phyloP scores from a whole-genome alignment of 2,888 invertebrate species.

The Agapostemon virescens region DNA sequence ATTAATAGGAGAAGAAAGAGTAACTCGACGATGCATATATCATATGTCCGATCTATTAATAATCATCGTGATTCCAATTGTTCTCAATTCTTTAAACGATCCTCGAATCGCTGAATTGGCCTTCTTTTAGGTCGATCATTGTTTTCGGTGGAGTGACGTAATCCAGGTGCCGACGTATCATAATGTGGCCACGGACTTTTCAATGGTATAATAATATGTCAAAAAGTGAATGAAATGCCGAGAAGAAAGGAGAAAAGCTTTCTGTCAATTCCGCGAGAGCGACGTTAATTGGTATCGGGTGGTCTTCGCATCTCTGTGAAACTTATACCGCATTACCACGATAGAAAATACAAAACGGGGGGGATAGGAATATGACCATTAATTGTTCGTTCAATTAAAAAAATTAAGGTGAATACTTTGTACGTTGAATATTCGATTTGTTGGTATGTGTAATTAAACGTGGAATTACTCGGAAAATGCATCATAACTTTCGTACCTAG shows the following conservation, averaged over 20 bases:
- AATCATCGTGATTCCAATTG: not conserved
- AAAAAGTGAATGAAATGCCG: slow-evolving; percentile 27
- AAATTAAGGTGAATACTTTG: not conserved
- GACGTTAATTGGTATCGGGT: slow-evolving; percentile 52
- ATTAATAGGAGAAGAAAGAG: not conserved
- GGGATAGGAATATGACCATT: not conserved
- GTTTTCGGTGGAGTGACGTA: slow-evolving; percentile 20
- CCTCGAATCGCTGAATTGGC: not conserved
- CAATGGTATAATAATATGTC: slow-evolving; percentile 41
- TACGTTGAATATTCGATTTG: not conserved
- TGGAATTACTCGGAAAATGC: not conserved
- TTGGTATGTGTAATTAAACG: not conserved
- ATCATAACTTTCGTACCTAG: not conserved
- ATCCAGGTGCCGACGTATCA: slow-evolving; percentile 17
- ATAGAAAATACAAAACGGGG: not conserved
- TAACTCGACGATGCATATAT: not conserved
- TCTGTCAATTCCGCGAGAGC: slow-evolving; percentile 32
- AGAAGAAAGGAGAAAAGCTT: slow-evolving; percentile 30
- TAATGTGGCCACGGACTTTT: slow-evolving; percentile 16
- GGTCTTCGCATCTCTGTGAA: slow-evolving; percentile 29
- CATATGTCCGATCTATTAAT: not conserved
- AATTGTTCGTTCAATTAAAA: slow-evolving; percentile 6
- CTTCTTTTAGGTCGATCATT: not conserved
- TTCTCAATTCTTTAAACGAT: not conserved
- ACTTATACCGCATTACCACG: slow-evolving; percentile 27